These are phyloP conservation scores for Blastomussa wellsi DNA, from an alignment of 92 coral and sea anemone species.

Conservation along the genomic window DNA sequence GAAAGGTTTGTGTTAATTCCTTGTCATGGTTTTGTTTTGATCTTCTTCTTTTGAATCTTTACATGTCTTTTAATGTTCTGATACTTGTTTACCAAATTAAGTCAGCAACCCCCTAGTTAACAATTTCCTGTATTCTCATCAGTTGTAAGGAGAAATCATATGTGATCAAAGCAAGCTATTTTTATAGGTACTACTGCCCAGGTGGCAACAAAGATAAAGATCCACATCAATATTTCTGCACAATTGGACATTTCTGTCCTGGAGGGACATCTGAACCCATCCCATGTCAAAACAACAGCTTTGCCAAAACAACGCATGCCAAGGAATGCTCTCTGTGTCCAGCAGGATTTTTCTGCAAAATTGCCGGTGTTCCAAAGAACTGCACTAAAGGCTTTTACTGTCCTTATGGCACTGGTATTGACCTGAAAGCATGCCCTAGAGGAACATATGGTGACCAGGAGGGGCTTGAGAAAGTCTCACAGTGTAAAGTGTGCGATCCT, in stretches of 20 bases:
- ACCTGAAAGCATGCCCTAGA: conserved; percentile 89
- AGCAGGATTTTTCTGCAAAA: conserved; percentile 89
- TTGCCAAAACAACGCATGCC: conserved; percentile 90
- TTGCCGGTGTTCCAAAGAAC: conserved; percentile 81
- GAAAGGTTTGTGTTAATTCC: conserved; percentile 56
- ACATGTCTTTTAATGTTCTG: background rate
- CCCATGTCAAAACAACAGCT: conserved; percentile 98
- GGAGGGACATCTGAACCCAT: conserved; percentile 94
- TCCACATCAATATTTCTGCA: conserved; percentile 80
- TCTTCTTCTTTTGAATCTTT: background rate
- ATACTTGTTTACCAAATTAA: too few relatives aligned
- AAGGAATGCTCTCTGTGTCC: conserved; percentile 95
- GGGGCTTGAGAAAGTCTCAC: conserved; percentile 71
- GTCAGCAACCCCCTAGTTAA: background rate
- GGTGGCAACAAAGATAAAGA: conserved; percentile 71
- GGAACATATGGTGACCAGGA: conserved; percentile 93
- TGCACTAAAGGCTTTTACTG: conserved; percentile 91
- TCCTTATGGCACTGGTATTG: conserved; percentile 94
- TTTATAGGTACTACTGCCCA: conserved; percentile 87
- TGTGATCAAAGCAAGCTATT: background rate
- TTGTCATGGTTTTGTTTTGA: background rate
- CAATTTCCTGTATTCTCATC: background rate
- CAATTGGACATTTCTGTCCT: conserved; percentile 90
- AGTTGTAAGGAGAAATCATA: background rate
- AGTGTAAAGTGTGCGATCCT: conserved; percentile 92